phyloP scores from a whole-genome alignment of 2,113 vertebrate species.

The Zeus faber region DNA sequence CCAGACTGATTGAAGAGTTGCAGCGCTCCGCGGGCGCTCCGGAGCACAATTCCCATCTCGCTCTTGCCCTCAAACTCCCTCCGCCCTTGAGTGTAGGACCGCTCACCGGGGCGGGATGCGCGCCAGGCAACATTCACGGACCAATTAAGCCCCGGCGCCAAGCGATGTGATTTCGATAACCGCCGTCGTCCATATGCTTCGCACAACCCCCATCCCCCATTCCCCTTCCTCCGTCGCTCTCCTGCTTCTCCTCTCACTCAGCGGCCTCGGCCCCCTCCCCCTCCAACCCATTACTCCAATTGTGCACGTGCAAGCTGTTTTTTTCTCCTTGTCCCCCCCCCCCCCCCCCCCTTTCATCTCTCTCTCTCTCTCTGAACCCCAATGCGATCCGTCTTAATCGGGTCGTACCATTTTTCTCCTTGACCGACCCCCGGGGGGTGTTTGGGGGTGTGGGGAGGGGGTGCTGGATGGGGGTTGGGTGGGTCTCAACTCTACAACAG shows the following conservation, averaged over 20 bases:
- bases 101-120: no score
- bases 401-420: constrained; percentile 33
- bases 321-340: not conserved
- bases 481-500: constrained; percentile 51
- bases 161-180: constrained; percentile 11
- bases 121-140: not conserved
- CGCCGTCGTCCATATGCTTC: constrained; percentile 4
- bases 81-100: no score
- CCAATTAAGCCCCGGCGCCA: constrained; percentile 1
- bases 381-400: constrained; percentile 61
- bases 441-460: not conserved
- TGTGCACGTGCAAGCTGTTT: constrained; percentile 25
- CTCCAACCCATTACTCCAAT: constrained; percentile 3
- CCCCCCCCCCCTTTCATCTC: not conserved
- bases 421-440: not conserved
- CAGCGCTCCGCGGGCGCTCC: no score
- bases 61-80: no score
- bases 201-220: constrained; percentile 28
- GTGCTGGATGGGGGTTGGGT: constrained; percentile 10
- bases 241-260: constrained; percentile 1
- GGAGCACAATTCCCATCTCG: no score
- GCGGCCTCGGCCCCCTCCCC: constrained; percentile 34
- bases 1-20: no score
- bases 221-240: constrained; percentile 18
- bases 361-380: not conserved